These are phyloP conservation scores for Heliconius himera DNA, from an alignment of 1,140 invertebrate species.

Conservation along the genomic window DNA sequence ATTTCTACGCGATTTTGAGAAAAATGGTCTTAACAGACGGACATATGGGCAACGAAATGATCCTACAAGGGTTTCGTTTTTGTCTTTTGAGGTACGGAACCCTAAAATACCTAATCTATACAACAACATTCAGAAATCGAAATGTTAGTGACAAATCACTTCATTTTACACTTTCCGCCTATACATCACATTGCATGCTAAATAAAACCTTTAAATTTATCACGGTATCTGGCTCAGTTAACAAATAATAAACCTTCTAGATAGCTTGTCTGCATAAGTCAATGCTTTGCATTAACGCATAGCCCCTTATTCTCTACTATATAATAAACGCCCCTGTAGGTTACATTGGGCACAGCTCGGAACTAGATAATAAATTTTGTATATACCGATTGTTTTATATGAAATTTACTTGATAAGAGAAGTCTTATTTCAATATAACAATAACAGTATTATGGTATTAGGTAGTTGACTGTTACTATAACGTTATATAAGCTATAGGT, in stretches of 20 bases:
- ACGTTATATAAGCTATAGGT: background rate
- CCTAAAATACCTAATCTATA: too few relatives aligned
- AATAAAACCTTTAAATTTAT: background rate
- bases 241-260: slow-evolving; percentile 15
- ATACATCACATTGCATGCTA: background rate
- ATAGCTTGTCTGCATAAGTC: slow-evolving; percentile 25
- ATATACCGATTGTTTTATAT: slow-evolving; percentile 18
- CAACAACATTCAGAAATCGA: background rate
- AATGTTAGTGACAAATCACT: background rate
- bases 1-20: too few relatives aligned
- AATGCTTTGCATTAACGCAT: slow-evolving; percentile 7
- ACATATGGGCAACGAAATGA: too few relatives aligned
- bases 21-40: too few relatives aligned
- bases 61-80: too few relatives aligned
- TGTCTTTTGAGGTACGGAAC: too few relatives aligned
- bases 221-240: background rate
- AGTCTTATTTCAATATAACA: background rate
- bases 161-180: background rate
- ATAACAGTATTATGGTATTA: background rate
- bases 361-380: slow-evolving; percentile 3
- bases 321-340: slow-evolving; percentile 36
- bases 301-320: slow-evolving; percentile 5
- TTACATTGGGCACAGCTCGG: slow-evolving; percentile 17
- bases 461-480: background rate
- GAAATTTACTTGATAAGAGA: slow-evolving; percentile 8